phyloP scores from a whole-genome alignment of 2,797 vertebrate genomes.

The Danio choprae region DNA sequence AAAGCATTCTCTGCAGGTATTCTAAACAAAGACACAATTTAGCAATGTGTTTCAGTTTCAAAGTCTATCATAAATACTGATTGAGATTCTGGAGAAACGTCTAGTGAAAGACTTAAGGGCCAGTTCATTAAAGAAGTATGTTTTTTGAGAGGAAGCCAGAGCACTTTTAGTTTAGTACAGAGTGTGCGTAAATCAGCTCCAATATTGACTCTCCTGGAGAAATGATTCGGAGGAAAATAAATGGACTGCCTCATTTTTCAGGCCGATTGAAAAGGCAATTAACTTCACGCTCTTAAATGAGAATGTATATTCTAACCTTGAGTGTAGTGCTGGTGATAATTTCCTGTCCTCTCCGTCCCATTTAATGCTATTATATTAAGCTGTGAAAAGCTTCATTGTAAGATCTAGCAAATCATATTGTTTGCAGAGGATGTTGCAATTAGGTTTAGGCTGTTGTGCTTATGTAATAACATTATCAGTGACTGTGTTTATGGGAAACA shows the following conservation, averaged over 20 bases:
- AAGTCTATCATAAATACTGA: conserved; percentile 24
- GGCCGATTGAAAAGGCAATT: conserved; percentile 67
- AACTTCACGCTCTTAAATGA: conserved; percentile 67
- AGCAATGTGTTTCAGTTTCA: background rate
- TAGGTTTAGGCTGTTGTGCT: conserved; percentile 2
- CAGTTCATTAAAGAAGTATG: conserved; percentile 69
- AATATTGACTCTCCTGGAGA: conserved; percentile 57
- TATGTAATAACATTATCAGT: background rate
- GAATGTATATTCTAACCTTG: conserved; percentile 62
- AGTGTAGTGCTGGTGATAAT: conserved; percentile 43
- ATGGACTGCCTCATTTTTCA: conserved; percentile 50
- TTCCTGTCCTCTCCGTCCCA: conserved; percentile 54
- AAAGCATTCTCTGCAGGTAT: background rate
- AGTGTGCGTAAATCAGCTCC: conserved; percentile 73
- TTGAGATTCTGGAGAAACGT: conserved; percentile 42
- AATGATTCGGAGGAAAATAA: conserved; percentile 59
- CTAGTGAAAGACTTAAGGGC: conserved; percentile 54
- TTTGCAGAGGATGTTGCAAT: background rate
- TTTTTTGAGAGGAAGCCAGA: conserved; percentile 69
- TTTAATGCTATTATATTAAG: background rate
- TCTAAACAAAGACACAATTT: background rate
- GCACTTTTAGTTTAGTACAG: conserved; percentile 70
- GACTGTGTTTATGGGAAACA: background rate
- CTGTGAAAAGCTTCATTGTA: conserved; percentile 9
- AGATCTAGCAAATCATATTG: background rate